Conservation (phyloP, 2,888 invertebrate species). For the Eupithecia centaureata region DNA sequence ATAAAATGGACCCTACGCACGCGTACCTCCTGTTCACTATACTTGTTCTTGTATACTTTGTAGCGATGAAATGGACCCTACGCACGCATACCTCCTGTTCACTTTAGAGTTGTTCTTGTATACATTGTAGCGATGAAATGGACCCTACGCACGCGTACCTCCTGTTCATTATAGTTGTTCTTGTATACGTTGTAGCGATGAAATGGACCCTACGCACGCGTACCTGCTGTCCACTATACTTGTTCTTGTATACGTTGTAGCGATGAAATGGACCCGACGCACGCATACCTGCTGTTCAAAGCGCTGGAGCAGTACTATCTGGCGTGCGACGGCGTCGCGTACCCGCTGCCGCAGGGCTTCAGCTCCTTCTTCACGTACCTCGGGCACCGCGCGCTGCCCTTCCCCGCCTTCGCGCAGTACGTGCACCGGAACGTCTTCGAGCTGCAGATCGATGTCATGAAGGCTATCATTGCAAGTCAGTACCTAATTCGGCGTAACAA, state of each 20-base stretch:
- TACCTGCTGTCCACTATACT: no score
- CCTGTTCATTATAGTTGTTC: no score
- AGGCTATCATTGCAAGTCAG: slow-evolving; percentile 90
- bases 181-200: no score
- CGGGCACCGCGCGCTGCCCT: slow-evolving; percentile 90
- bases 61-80: no score
- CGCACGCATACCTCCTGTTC: no score
- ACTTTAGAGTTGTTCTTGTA: no score
- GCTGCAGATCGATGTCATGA: slow-evolving; percentile 94
- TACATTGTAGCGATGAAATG: no score
- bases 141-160: no score
- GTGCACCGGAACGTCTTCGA: slow-evolving; percentile 93
- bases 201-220: no score
- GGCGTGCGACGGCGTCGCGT: slow-evolving; percentile 91
- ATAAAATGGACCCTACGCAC: no score
- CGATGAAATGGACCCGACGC: slow-evolving; percentile 84
- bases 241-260: slow-evolving; percentile 12
- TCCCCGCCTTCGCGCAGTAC: slow-evolving; percentile 92
- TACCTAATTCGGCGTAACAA: slow-evolving; percentile 24
- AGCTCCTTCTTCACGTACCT: slow-evolving; percentile 95
- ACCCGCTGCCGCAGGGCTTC: slow-evolving; percentile 92
- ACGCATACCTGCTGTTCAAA: slow-evolving; percentile 89
- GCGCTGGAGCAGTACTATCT: slow-evolving; percentile 92
- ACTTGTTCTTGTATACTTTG: no score
- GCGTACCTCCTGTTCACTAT: no score